Base-by-base conservation (phyloP, 2,797 vertebrate species). In the Poeciliopsis paucimaculata region DNA sequence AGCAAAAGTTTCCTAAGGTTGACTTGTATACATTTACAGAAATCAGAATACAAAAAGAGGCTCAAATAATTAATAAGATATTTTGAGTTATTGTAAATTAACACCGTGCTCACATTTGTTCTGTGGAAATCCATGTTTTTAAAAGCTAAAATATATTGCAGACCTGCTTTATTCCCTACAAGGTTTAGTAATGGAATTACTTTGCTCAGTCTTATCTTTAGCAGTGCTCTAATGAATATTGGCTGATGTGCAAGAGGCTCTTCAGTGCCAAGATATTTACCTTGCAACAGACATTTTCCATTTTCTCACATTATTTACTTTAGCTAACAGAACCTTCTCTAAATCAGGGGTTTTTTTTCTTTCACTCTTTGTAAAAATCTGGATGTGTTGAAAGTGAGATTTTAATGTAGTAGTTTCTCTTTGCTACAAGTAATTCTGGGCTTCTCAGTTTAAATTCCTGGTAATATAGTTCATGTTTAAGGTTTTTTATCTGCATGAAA, bases 401-500 rank as follows among this genome's bases (percentile, higher is more conserved):
- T 80, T 1, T 45, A 45, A 70, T 71, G 73, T 80, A 51, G 64
- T 12, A 80, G 76, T 77, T 83, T 85, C 75, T 68, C 73, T 88
- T 84, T 79, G 75, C 82, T 87, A 80, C 89, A 57, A 70, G 36
- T 66, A 13, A 77, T 79, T 87, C 82, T 41, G 34, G 46, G 53
- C 77, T 86, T 87, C 85, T 84, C 83, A 75, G 34, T 70, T 51
- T 75, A 76, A 87, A 73, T 70, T 74, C 26, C 70, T 82, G 70
- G 51, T 78, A 78, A 15, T 79, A 72, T 39, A 75, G 75, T 83
- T 88, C 79, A 83, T 47, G 82, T 51, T 74, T 89, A 49, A 49
- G 91, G 91, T 84, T 91, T 91, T 86, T 84, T 72, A 80, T 79
- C 51, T 36, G 75, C 70, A 57, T 31, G 80, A 62, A 87, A 89